A percentile compares a stretch with the other conserved stretches of the same genome.
Conservation (phyloP, 2,797 vertebrate genomes). For the Hydrolagus colliei region DNA sequence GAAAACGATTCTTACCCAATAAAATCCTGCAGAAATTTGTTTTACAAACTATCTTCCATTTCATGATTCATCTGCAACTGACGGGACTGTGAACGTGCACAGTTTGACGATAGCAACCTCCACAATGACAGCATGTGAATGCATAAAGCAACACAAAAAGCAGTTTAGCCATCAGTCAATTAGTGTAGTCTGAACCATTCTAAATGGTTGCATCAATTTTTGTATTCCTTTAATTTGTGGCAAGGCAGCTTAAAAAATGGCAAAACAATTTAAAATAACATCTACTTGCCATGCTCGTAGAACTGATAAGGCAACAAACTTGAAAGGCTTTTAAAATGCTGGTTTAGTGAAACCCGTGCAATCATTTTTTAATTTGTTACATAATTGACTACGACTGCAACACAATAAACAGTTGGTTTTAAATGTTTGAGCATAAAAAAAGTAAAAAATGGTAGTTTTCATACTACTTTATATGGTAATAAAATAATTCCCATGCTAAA, state of each 20-base stretch:
- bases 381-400: not conserved
- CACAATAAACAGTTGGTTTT: not conserved
- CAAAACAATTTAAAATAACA: not conserved
- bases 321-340: not conserved
- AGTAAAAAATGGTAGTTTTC: too few species aligned
- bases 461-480: too few species aligned
- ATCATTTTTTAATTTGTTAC: not conserved
- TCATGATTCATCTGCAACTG: conserved; percentile 25
- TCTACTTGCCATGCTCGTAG: too few species aligned
- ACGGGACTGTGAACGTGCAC: not conserved
- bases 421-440: not conserved
- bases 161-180: not conserved
- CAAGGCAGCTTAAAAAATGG: not conserved
- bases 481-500: too few species aligned
- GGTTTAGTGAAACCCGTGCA: not conserved
- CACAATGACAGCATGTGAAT: conserved; percentile 16
- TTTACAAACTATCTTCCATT: conserved; percentile 20
- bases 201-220: not conserved
- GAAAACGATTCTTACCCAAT: conserved; percentile 22
- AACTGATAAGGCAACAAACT: too few species aligned
- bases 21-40: conserved; percentile 18
- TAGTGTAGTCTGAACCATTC: not conserved
- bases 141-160: conserved; percentile 12
- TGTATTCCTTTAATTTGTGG: not conserved
- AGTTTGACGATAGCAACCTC: conserved; percentile 9